Evolutionary conservation across 2,888 invertebrate species (phyloP).

Genomic region (Sminthurinus aureus): DNA sequence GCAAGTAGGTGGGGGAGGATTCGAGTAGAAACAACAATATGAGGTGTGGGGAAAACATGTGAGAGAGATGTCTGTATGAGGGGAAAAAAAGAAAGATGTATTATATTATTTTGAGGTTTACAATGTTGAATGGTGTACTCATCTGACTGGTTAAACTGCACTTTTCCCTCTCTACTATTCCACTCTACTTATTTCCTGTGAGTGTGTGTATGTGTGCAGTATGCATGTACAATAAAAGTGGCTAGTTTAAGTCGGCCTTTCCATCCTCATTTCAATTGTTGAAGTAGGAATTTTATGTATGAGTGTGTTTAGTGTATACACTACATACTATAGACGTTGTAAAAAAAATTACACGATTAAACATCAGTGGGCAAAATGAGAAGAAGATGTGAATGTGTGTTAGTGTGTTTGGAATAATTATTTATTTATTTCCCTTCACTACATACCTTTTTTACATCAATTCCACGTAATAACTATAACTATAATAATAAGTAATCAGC

Average conservation of each 20-base stretch:
- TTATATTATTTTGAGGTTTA: neutral
- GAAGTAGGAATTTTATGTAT: neutral
- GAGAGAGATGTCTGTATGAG: neutral
- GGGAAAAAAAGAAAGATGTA: neutral
- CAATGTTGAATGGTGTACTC: neutral
- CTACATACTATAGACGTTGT: neutral
- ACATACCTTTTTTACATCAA: neutral
- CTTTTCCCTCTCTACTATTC: constrained; percentile 44
- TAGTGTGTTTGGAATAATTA: neutral
- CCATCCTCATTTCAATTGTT: neutral
- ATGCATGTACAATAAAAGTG: neutral
- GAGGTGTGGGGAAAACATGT: no score
- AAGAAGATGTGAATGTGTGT: neutral
- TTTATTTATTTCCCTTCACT: neutral
- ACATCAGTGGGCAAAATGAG: neutral
- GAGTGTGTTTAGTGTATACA: no score
- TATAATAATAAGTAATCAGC: no score
- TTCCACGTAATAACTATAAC: neutral
- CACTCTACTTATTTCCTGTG: constrained; percentile 39
- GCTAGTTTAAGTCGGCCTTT: neutral
- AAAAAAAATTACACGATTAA: neutral
- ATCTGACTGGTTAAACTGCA: constrained; percentile 30
- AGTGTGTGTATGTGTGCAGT: neutral
- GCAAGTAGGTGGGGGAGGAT: no score
- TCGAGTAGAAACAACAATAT: no score